Conservation (phyloP, 2,797 vertebrate species). For the Centroberyx gerrardi region DNA sequence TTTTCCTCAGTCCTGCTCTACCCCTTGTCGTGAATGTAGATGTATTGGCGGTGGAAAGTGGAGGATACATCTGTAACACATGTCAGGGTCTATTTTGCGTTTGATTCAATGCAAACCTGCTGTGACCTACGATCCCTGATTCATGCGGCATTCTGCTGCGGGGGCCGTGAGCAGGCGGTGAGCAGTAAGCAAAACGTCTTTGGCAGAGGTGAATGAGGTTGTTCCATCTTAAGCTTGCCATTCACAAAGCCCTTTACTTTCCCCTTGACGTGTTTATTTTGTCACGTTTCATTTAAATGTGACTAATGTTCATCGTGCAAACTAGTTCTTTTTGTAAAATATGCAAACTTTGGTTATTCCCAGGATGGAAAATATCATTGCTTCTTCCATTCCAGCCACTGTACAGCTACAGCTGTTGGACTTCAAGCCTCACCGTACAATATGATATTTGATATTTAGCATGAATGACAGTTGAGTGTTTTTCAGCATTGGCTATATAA, state of each 20-base stretch:
- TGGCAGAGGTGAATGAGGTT: constrained; percentile 24
- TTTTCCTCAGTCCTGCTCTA: constrained; percentile 11
- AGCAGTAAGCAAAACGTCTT: constrained; percentile 27
- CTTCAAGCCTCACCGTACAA: not conserved
- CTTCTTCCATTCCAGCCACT: not conserved
- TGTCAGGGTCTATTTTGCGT: constrained; percentile 61
- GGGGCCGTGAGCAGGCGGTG: constrained; percentile 30
- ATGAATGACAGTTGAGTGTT: constrained; percentile 29
- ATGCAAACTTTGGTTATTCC: constrained; percentile 27
- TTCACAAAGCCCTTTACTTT: constrained; percentile 26
- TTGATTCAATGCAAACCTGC: constrained; percentile 78
- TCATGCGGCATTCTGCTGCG: constrained; percentile 50
- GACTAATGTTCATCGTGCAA: constrained; percentile 48
- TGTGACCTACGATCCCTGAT: constrained; percentile 74
- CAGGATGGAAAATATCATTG: constrained; percentile 25
- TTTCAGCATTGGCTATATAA: constrained; percentile 5
- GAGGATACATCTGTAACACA: constrained; percentile 73
- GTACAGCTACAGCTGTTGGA: constrained; percentile 3
- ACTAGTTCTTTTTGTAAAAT: constrained; percentile 12
- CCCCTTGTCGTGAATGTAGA: constrained; percentile 62
- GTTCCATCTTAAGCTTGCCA: constrained; percentile 12
- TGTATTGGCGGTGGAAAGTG: constrained; percentile 55
- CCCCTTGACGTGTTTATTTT: constrained; percentile 54
- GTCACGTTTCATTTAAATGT: constrained; percentile 59
- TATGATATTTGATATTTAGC: not conserved